Percentiles rank a stretch among this genome's conserved stretches.
phyloP scores from a whole-genome alignment of 2,797 vertebrate species.

The Myotis findleyi region DNA sequence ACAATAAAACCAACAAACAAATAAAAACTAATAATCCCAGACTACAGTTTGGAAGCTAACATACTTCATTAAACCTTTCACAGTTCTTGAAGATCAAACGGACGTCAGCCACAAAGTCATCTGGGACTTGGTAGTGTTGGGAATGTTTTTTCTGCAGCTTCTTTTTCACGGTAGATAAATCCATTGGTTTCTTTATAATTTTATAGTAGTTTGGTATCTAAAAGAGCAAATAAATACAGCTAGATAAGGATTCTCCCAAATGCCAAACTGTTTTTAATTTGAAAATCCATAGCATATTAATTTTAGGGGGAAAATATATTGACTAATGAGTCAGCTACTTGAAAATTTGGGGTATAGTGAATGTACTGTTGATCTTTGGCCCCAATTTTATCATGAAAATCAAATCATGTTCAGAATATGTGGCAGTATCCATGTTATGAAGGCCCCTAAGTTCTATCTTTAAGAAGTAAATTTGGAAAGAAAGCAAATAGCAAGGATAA shows the following conservation, averaged over 20 bases:
- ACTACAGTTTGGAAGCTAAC: slow-evolving; percentile 88
- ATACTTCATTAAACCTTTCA: slow-evolving; percentile 99
- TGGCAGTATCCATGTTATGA: background rate
- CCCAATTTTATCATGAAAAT: background rate
- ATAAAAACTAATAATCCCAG: slow-evolving; percentile 62
- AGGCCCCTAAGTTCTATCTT: background rate
- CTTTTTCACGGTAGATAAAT: slow-evolving; percentile 96
- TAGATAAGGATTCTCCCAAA: slow-evolving; percentile 64
- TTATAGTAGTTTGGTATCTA: slow-evolving; percentile 99
- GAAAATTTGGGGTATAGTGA: background rate
- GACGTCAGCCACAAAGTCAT: slow-evolving; percentile 97
- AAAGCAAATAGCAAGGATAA: background rate
- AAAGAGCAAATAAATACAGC: slow-evolving; percentile 65
- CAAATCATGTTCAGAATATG: slow-evolving; percentile 26
- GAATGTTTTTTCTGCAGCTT: slow-evolving; percentile 95
- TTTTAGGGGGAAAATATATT: background rate
- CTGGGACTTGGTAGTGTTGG: slow-evolving; percentile 94
- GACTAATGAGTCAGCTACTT: background rate
- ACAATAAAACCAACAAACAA: slow-evolving; percentile 31
- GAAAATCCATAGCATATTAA: slow-evolving; percentile 29
- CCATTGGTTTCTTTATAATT: slow-evolving; percentile 99
- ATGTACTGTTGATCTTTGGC: background rate
- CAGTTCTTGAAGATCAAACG: slow-evolving; percentile 99
- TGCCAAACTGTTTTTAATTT: slow-evolving; percentile 26
- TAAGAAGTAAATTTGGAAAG: background rate